Conservation (phyloP, 2,113 vertebrate genomes). For the Carlito syrichta region DNA sequence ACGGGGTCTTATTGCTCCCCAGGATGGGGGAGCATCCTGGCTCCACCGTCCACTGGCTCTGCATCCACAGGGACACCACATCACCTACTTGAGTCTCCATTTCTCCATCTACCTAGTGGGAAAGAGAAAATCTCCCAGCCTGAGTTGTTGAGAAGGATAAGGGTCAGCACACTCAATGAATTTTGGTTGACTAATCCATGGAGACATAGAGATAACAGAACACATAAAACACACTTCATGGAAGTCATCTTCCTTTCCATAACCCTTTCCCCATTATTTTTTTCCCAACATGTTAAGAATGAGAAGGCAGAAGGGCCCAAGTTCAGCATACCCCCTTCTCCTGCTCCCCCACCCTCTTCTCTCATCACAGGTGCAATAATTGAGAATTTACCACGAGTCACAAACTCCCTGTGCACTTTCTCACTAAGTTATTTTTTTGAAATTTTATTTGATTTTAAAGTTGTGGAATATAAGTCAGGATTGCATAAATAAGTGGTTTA, state of each 20-base stretch:
- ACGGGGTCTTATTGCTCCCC: neutral
- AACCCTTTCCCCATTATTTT: rapidly evolving
- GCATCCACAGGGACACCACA: neutral
- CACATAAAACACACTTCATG: rapidly evolving
- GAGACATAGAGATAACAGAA: neutral
- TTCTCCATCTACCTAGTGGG: neutral
- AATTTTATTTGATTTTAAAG: no score
- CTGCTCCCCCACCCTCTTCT: no score
- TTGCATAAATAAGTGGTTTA: no score
- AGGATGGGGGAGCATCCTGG: neutral
- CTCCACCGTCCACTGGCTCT: rapidly evolving
- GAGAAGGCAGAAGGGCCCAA: neutral
- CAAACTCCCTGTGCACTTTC: rapidly evolving
- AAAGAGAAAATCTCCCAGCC: neutral
- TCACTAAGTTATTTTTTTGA: neutral
- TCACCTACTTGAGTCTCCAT: neutral
- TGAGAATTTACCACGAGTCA: neutral
- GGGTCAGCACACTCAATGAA: rapidly evolving
- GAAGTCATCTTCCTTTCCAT: neutral
- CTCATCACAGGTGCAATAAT: no score
- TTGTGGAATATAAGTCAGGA: no score
- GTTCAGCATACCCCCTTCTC: no score
- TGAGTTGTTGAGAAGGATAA: neutral
- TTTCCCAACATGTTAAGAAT: neutral
- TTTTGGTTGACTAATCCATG: neutral